Evolutionary conservation across 2,797 vertebrate species (phyloP).

Genomic region (Thunnus albacares): DNA sequence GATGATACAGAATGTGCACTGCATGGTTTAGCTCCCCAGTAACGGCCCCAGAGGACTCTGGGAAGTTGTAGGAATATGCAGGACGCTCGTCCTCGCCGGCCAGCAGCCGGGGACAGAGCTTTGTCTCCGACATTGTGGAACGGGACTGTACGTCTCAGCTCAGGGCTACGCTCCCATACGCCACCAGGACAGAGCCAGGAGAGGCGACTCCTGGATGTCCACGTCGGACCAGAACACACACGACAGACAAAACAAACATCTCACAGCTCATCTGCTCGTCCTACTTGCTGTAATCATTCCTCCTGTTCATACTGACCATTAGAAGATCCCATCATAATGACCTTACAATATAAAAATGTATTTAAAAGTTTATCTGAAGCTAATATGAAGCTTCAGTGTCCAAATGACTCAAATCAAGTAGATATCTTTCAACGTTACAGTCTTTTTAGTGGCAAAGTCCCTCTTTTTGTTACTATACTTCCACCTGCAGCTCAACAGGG

Average conservation of each 20-base stretch:
- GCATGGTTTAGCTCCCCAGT: constrained; percentile 84
- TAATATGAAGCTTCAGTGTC: too few relatives aligned
- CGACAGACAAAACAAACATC: neutral
- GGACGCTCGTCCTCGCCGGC: constrained; percentile 70
- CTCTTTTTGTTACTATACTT: too few relatives aligned
- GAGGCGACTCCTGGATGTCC: constrained; percentile 87
- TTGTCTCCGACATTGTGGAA: constrained; percentile 81
- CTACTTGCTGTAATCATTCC: too few relatives aligned
- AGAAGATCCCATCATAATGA: too few relatives aligned
- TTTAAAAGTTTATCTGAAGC: too few relatives aligned
- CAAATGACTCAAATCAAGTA: too few relatives aligned
- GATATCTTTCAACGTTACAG: too few relatives aligned
- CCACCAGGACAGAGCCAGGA: constrained; percentile 91
- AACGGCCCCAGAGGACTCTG: constrained; percentile 75
- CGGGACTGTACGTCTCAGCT: constrained; percentile 80
- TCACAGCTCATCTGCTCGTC: neutral
- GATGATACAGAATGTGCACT: constrained; percentile 64
- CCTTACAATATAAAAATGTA: too few relatives aligned
- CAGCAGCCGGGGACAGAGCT: constrained; percentile 68
- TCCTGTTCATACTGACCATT: too few relatives aligned
- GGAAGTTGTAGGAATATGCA: constrained; percentile 85
- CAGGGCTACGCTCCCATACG: constrained; percentile 86
- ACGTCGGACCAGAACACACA: constrained; percentile 68
- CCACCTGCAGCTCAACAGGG: too few relatives aligned
- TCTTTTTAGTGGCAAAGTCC: too few relatives aligned